Evolutionary conservation across 1,140 invertebrate genomes (phyloP).

Genomic region (Diuraphis noxia): DNA sequence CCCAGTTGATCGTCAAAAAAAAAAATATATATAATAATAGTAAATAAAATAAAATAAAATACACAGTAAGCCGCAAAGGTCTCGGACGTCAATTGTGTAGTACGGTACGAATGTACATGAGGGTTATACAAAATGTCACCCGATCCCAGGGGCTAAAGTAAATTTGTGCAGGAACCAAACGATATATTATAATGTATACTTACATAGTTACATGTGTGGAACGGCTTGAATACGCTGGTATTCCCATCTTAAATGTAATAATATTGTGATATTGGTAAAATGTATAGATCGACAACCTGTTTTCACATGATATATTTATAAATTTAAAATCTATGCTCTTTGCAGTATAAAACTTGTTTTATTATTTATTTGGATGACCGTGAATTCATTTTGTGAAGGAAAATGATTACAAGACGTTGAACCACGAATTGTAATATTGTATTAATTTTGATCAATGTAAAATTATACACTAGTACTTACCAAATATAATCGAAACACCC

Average conservation of each 20-base stretch:
- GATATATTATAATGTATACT: not conserved
- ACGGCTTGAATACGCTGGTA: not conserved
- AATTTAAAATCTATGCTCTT: not conserved
- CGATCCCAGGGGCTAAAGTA: not conserved
- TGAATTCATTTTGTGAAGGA: not conserved
- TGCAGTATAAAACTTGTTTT: not conserved
- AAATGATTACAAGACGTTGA: slow-evolving; percentile 12
- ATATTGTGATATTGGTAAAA: not conserved
- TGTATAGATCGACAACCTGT: not conserved
- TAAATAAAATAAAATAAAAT: slow-evolving; percentile 3
- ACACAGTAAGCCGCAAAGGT: not conserved
- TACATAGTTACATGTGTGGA: too few species aligned
- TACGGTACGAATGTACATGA: not conserved
- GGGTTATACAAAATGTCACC: not conserved
- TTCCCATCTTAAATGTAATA: not conserved
- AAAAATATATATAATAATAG: not conserved
- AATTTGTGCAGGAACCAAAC: not conserved
- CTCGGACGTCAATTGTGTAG: slow-evolving; percentile 5
- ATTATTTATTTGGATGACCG: not conserved
- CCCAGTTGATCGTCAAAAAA: slow-evolving; percentile 27
- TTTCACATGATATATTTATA: slow-evolving; percentile 8
- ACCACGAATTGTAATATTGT: not conserved
- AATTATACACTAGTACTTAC: not conserved
- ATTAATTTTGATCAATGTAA: not conserved
- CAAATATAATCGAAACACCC: not conserved